These are phyloP conservation scores for Tachyglossus aculeatus DNA, from an alignment of 2,797 vertebrate species.

Conservation along the genomic window DNA sequence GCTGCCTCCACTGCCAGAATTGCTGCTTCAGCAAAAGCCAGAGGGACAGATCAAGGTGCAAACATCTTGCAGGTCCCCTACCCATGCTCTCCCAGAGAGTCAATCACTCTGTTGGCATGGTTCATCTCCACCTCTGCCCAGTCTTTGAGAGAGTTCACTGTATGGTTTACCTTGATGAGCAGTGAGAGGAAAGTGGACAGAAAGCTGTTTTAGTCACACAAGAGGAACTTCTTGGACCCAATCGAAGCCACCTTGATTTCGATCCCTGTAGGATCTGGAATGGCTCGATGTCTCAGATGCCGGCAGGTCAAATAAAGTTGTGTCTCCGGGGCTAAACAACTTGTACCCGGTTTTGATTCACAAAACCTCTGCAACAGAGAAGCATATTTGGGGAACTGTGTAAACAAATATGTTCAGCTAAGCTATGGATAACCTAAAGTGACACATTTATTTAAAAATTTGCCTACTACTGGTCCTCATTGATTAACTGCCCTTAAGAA, in stretches of 20 bases:
- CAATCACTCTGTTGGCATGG: neutral
- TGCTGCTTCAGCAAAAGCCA: no score
- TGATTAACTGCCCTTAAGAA: conserved; percentile 85
- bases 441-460: conserved; percentile 84
- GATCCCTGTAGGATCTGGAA: conserved; percentile 65
- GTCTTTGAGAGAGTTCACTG: conserved; percentile 24
- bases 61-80: neutral
- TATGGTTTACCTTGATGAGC: conserved; percentile 46
- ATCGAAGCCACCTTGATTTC: conserved; percentile 50
- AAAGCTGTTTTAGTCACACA: conserved; percentile 21
- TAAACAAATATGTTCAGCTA: conserved; percentile 78
- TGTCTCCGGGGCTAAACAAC: conserved; percentile 60
- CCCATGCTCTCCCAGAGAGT: neutral
- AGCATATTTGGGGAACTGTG: conserved; percentile 66
- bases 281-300: conserved; percentile 61
- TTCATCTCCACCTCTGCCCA: neutral
- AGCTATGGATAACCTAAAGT: conserved; percentile 77
- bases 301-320: conserved; percentile 66
- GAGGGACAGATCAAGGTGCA: conserved; percentile 15
- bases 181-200: conserved; percentile 38
- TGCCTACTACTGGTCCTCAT: conserved; percentile 81
- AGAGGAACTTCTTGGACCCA: conserved; percentile 19
- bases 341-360: conserved; percentile 75
- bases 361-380: conserved; percentile 70
- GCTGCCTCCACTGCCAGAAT: conserved; percentile 16